These are phyloP conservation scores for Laterallus jamaicensis DNA, from an alignment of 2,113 vertebrate genomes.

Conservation along the genomic window DNA sequence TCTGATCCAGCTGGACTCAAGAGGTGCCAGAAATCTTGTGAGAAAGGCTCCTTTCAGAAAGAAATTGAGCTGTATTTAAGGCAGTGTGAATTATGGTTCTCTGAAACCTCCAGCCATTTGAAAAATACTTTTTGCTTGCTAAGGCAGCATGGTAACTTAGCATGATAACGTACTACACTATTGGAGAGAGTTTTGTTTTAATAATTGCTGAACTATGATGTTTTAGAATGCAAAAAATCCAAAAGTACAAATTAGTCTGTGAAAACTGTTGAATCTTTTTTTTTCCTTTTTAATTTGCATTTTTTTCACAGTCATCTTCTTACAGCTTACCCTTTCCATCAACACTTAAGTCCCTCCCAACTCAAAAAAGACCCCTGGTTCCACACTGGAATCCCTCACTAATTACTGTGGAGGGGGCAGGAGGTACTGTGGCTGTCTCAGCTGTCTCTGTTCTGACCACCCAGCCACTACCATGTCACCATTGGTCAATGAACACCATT, in stretches of 20 bases:
- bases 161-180: background rate
- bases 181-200: background rate
- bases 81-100: background rate
- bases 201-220: background rate
- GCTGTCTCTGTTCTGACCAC: background rate
- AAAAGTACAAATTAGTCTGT: background rate
- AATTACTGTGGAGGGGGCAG: background rate
- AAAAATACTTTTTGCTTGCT: background rate
- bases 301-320: background rate
- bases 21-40: slow-evolving; percentile 37
- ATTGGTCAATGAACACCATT: background rate
- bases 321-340: background rate
- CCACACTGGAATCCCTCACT: accelerated
- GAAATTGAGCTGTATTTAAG: slow-evolving; percentile 20
- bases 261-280: background rate
- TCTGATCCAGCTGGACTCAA: slow-evolving; percentile 45
- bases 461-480: accelerated
- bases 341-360: background rate
- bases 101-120: background rate
- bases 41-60: slow-evolving; percentile 43
- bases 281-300: background rate
- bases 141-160: background rate
- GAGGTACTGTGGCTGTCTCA: accelerated
- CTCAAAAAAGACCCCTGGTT: background rate
- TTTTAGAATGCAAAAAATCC: background rate